Evolutionary conservation across 1,140 invertebrate genomes (phyloP), one percentile per base, ranked within the genome.

Genomic region (Drosophila pruinosa): DNA sequence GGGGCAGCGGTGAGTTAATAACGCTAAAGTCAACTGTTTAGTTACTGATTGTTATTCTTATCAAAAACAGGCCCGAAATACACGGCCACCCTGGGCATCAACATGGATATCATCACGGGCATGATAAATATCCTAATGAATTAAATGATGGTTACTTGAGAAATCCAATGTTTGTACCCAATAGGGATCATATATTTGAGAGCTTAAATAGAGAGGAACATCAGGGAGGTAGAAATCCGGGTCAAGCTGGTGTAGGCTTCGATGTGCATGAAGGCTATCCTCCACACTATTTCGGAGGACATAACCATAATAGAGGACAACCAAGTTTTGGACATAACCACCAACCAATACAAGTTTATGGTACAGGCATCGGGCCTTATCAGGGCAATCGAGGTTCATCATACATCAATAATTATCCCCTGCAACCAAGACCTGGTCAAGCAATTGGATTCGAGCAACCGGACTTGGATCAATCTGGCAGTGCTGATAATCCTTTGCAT

Each of bases 401-500:
- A 19, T 15, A 17, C 7, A 21, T 14, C 24, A 10, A 21, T 43
- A 5, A 1, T 17, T 2, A 17, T 4, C 14, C 12, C 12, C 5
- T 17, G 24, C 45, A 48, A 22, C 45, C 24, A 15, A n/a, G 45
- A 2, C 21, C 50, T 19, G 56, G 54, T 7, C 50, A 39, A 45
- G 14, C 14, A n/a, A 41, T 17, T 17, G 14, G 0, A 2, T 53
- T 54, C 8, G 65, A 69, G 17, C 69, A 48, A 48, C 7, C 24
- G 6, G 8, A 10, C 10, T 3, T 5, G 3, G 15, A 1, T 1
- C 17, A 14, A 12, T 12, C 45, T 31, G 48, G 61, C 12, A 15
- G 19, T 10, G 2, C n/a, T 6, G 26, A 10, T 3, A 41, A 57
- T 1, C 54, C 72, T 0, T 19, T 79, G 6, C 77, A 79, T 24